Evolutionary conservation across 2,888 invertebrate genomes (phyloP), one percentile per base, ranked within the genome.

Genomic region (Flexamia atlantica): DNA sequence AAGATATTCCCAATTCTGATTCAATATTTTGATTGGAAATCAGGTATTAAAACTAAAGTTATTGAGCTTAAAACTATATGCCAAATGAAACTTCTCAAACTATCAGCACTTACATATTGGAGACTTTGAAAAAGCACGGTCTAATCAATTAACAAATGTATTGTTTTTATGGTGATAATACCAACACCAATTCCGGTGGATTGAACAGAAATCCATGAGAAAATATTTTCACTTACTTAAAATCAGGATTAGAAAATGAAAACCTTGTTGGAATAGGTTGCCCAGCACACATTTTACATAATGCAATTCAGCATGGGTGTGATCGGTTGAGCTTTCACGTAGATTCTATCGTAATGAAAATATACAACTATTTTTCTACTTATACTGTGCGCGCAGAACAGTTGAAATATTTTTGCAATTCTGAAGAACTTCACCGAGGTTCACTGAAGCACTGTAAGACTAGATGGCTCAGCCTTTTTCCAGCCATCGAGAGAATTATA

Each of bases 281-380:
- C 87, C 88, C 86, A 74, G 89, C 88, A 42, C 89, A 90, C 86
- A 89, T 90, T 82, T 82, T 88, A 20, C 88, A 89, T 84, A 89
- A 89, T 86, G 83, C 88, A 23, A 85, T 89, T 23, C 87, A 89
- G 86, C 87, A 86, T 57, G 88, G 88, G 76, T 87, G 87, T 53
- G 89, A 89, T 86, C 83, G 83, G 57, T 83, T 90, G 57, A 88
- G 88, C 28, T 83, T 89, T 83, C 89, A 89, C 81, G 83, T 89
- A 68, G 88, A 89, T 86, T 84, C 80, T 76, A 87, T 89, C 64
- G 85, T 89, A 83, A 36, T 36, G 36, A 36, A 36, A 36, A 36
- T 36, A 4, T 36, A 36, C 36, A 36, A 36, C 36, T 36, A 81
- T 85, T 89, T 90, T 85, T 86, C 88, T 82, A 89, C 88, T 81